Base-by-base conservation (phyloP, 2,888 invertebrate genomes). In the Dascillus cervinus region DNA sequence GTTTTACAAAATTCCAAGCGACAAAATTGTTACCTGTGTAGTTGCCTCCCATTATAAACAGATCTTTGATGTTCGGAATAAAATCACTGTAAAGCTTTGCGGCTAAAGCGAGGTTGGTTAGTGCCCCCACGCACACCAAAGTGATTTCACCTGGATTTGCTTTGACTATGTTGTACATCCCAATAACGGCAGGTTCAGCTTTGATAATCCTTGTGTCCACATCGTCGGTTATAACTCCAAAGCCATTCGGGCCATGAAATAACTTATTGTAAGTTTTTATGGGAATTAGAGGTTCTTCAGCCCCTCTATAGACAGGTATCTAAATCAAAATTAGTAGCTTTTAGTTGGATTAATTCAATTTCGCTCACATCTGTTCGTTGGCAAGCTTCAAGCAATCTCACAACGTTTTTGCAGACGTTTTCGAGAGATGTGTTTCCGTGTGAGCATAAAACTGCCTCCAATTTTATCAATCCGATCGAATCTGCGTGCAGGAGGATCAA, bases 21-120 rank as follows among this genome's bases (percentile, higher is more conserved):
- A 6, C 4, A 22, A 22, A n/a, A n/a, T n/a, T 22, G 10, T 28
- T 67, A 83, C 85, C 80, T 46, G 71, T 68, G 43, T 75, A 71
- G 60, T 85, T 82, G 37, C 89, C 88, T 4, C 88, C 89, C 72
- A 86, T 87, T 3, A 88, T 69, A 53, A 73, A 81, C 17, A 88
- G 63, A 22, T 79, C 76, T 37, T 77, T 76, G 1, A 88, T 60
- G 39, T 76, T 70, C 11, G 66, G 52, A 1, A 75, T 58, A 52
- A 89, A 79, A 3, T 70, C 56, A 0, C 79, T 73, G 47, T 81
- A 82, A 47, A 85, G 58, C 49, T 77, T 75, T 2, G 81, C 68
- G 1, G 85, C 78, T 37, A 87, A 52, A 0, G 88, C 89, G 22
- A 87, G 65, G 51, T 89, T 90, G 0, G 89, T 89, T 12, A 90